Percentiles rank a stretch among this genome's conserved stretches.
Conservation (phyloP, 2,888 invertebrate genomes). For the Aphidoletes aphidimyza region DNA sequence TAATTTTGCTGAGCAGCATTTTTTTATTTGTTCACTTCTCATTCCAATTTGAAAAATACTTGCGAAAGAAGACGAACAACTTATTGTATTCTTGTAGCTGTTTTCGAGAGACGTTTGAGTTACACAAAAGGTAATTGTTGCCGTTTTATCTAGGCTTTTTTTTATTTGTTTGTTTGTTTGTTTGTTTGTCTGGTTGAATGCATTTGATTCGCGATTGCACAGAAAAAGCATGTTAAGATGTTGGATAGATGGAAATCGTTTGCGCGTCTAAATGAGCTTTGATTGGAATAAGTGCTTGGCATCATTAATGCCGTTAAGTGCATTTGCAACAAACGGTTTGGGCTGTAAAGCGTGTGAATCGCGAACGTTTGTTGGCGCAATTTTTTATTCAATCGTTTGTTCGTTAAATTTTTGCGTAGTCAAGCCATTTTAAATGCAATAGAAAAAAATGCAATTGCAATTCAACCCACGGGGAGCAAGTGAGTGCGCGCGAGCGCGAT, state of each 20-base stretch:
- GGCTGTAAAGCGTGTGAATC: background rate
- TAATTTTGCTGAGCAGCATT: background rate
- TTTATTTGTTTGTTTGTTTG: background rate
- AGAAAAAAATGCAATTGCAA: background rate
- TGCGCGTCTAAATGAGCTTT: slow-evolving; percentile 29
- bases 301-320: slow-evolving; percentile 45
- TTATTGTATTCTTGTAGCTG: background rate
- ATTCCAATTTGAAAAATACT: background rate
- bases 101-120: background rate
- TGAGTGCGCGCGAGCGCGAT: too few species aligned
- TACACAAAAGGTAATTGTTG: slow-evolving; percentile 51
- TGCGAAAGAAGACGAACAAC: background rate
- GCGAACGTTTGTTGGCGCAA: background rate
- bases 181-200: background rate
- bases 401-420: background rate
- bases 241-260: background rate
- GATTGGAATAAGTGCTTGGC: slow-evolving; percentile 40
- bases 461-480: background rate
- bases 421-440: slow-evolving; percentile 1
- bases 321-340: slow-evolving; percentile 29
- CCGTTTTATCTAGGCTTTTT: slow-evolving; percentile 40
- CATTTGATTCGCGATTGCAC: background rate
- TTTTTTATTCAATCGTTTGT: too few species aligned
- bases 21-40: background rate
- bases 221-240: background rate